A percentile compares a stretch with the other conserved stretches of the same genome.
These are phyloP conservation scores for Mycetomoellerius zeteki DNA, from an alignment of 1,140 invertebrate species.

Conservation along the genomic window DNA sequence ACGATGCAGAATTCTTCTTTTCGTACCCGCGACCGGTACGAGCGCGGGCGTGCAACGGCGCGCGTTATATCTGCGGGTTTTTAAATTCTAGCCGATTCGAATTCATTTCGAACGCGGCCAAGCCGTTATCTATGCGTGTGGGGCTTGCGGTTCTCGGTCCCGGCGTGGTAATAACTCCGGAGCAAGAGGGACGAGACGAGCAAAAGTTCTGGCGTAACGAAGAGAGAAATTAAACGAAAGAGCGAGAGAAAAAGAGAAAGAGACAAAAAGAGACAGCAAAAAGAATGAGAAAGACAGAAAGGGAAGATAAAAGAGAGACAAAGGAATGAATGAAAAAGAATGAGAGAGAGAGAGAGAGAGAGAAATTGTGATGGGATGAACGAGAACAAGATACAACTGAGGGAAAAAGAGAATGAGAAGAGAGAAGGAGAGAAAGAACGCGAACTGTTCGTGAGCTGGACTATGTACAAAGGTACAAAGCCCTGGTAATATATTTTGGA, in stretches of 20 bases:
- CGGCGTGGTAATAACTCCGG: slow-evolving; percentile 80
- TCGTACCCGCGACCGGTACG: slow-evolving; percentile 18
- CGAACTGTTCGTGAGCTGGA: slow-evolving; percentile 64
- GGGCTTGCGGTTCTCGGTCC: slow-evolving; percentile 79
- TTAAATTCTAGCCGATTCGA: slow-evolving; percentile 77
- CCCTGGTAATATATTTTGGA: slow-evolving; percentile 85
- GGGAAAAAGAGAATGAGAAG: slow-evolving; percentile 29
- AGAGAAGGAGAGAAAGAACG: slow-evolving; percentile 18
- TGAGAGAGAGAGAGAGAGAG: background rate
- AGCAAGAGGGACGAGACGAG: slow-evolving; percentile 35
- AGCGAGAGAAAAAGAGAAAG: background rate
- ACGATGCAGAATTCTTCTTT: slow-evolving; percentile 61
- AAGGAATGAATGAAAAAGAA: background rate
- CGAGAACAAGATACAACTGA: slow-evolving; percentile 37
- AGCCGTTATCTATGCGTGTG: slow-evolving; percentile 81
- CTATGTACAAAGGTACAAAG: slow-evolving; percentile 83
- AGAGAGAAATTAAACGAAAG: slow-evolving; percentile 20
- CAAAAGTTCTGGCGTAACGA: slow-evolving; percentile 14
- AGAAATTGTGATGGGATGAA: background rate
- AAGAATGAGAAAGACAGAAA: background rate
- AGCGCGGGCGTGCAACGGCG: slow-evolving; percentile 5
- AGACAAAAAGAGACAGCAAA: background rate
- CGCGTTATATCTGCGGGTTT: slow-evolving; percentile 65
- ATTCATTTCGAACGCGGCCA: slow-evolving; percentile 79
- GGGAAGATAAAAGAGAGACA: background rate